Conservation (phyloP, 2,888 invertebrate species). For the Noctua fimbriata region DNA sequence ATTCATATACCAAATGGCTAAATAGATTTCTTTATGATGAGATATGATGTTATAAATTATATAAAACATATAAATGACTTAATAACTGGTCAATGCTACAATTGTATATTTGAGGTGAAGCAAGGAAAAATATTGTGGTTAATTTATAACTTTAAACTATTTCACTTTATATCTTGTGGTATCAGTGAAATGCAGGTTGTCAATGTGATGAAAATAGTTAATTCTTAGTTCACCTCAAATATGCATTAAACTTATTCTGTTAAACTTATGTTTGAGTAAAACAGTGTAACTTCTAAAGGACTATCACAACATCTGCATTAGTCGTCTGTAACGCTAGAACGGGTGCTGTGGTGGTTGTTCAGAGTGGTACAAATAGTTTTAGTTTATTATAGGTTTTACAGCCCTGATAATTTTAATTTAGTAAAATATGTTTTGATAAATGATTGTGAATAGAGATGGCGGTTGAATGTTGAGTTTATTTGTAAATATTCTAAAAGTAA, state of each 20-base stretch:
- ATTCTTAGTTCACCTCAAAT: constrained; percentile 66
- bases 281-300: constrained; percentile 48
- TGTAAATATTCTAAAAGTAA: constrained; percentile 86
- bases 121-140: constrained; percentile 35
- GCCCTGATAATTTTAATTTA: constrained; percentile 81
- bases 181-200: constrained; percentile 9
- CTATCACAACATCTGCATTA: constrained; percentile 25
- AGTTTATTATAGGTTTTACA: constrained; percentile 82
- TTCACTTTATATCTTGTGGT: constrained; percentile 10
- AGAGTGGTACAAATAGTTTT: constrained; percentile 68
- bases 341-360: constrained; percentile 52
- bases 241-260: constrained; percentile 62
- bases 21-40: constrained; percentile 79
- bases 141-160: constrained; percentile 17
- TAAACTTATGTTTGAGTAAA: constrained; percentile 66
- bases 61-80: constrained; percentile 60
- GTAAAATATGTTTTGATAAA: constrained; percentile 73
- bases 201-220: constrained; percentile 18
- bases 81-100: constrained; percentile 59
- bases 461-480: constrained; percentile 84
- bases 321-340: neutral
- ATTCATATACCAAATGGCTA: constrained; percentile 88
- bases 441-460: constrained; percentile 82
- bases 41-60: constrained; percentile 70
- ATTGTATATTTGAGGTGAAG: constrained; percentile 65